phyloP scores from a whole-genome alignment of 2,888 invertebrate genomes.

The Ametastegia equiseti region DNA sequence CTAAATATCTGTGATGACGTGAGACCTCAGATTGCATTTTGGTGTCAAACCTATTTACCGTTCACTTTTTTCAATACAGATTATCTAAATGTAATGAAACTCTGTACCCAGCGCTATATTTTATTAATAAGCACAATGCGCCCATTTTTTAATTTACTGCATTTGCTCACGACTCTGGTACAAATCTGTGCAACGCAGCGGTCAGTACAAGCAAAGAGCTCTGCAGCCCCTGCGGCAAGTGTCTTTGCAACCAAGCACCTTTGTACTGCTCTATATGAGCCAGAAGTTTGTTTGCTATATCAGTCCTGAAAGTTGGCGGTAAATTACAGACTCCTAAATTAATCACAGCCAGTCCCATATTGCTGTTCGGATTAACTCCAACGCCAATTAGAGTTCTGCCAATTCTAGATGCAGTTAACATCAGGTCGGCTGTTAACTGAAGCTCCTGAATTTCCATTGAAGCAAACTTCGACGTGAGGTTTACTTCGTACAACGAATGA shows the following conservation, averaged over 20 bases:
- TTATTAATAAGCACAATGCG: background rate
- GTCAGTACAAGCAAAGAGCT: constrained; percentile 76
- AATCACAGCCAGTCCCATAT: constrained; percentile 79
- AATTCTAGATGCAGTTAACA: constrained; percentile 79
- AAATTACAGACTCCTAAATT: constrained; percentile 81
- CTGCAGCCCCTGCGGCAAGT: constrained; percentile 78
- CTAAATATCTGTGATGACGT: background rate
- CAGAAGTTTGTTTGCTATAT: constrained; percentile 81
- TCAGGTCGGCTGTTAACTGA: constrained; percentile 80
- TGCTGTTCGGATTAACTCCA: constrained; percentile 79
- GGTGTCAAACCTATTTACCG: background rate
- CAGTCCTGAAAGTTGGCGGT: constrained; percentile 81
- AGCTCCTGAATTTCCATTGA: constrained; percentile 78
- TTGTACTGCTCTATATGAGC: constrained; percentile 79
- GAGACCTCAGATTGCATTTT: background rate
- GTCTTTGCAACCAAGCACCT: constrained; percentile 78
- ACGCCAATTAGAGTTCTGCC: constrained; percentile 78
- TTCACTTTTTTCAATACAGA: background rate
- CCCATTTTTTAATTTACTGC: constrained; percentile 50
- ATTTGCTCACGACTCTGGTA: constrained; percentile 69
- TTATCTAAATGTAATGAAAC: constrained; percentile 9
- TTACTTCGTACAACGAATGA: constrained; percentile 73
- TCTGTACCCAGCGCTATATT: background rate
- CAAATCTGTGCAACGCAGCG: constrained; percentile 76
- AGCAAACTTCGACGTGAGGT: constrained; percentile 73